These are phyloP conservation scores for Mantis religiosa DNA, from an alignment of 2,888 invertebrate species.

Conservation along the genomic window DNA sequence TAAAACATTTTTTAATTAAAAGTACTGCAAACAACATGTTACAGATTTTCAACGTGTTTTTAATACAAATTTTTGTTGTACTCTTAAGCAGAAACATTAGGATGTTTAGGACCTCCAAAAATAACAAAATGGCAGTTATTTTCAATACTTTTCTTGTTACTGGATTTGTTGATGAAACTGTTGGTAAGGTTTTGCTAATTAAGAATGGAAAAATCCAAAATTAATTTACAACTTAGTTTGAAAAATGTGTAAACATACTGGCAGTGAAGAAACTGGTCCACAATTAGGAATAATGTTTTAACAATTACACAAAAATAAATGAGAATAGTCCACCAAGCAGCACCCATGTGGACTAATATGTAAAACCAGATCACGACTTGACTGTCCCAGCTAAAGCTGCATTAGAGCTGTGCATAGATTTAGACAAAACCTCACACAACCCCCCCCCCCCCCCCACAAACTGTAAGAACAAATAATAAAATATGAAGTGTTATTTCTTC, in stretches of 20 bases:
- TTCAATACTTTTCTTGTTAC: neutral
- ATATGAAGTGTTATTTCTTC: too few relatives aligned
- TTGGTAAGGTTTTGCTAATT: neutral
- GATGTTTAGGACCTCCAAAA: neutral
- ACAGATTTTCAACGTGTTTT: too few relatives aligned
- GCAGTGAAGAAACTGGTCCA: neutral
- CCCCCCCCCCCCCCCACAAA: too few relatives aligned
- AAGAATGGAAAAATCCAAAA: neutral
- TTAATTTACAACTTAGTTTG: neutral
- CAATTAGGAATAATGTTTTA: neutral
- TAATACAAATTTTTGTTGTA: too few relatives aligned
- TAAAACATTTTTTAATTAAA: too few relatives aligned
- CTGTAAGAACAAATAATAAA: too few relatives aligned
- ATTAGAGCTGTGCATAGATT: too few relatives aligned
- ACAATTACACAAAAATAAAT: neutral
- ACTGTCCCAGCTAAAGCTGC: too few relatives aligned
- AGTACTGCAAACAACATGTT: too few relatives aligned
- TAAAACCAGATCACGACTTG: neutral
- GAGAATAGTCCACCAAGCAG: neutral
- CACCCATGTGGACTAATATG: neutral
- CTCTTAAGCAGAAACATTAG: too few relatives aligned
- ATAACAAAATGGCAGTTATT: neutral
- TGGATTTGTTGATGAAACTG: neutral
- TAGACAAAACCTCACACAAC: too few relatives aligned
- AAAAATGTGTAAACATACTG: neutral